These are phyloP conservation scores for Cheilosia variabilis DNA, from an alignment of 2,888 invertebrate genomes.

Conservation along the genomic window DNA sequence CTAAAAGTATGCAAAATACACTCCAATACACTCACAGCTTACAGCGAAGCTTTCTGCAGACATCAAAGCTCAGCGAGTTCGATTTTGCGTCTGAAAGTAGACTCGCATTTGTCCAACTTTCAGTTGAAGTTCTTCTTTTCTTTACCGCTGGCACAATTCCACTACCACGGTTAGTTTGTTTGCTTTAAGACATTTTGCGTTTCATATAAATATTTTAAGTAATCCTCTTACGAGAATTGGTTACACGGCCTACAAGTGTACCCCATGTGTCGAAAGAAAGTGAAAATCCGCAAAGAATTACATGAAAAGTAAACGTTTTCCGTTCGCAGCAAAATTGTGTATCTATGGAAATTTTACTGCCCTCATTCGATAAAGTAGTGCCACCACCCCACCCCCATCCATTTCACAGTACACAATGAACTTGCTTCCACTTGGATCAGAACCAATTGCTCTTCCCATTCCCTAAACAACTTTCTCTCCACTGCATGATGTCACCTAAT, in stretches of 20 bases:
- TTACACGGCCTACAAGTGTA: conserved; percentile 3
- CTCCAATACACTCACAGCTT: neutral
- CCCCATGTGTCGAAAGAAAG: neutral
- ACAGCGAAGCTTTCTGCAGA: conserved; percentile 31
- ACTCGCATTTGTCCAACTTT: conserved; percentile 40
- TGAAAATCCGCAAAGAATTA: neutral
- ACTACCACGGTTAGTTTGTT: conserved; percentile 30
- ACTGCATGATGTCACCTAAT: conserved; percentile 22
- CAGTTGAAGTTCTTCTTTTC: conserved; percentile 57
- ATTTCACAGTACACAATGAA: conserved; percentile 35
- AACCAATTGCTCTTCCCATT: neutral
- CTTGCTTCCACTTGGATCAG: conserved; percentile 33
- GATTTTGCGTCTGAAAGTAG: conserved; percentile 29
- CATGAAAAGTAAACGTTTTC: neutral
- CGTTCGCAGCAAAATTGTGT: conserved; percentile 62
- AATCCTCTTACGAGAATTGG: conserved; percentile 27
- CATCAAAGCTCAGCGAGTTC: conserved; percentile 2
- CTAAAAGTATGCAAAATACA: conserved; percentile 22
- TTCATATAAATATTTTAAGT: conserved; percentile 14
- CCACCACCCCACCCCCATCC: neutral
- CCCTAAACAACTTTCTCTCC: neutral
- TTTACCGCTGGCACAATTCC: conserved; percentile 13
- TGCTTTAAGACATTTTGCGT: neutral
- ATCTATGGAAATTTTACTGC: conserved; percentile 55
- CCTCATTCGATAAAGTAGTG: conserved; percentile 3